phyloP scores from a whole-genome alignment of 2,888 invertebrate species.

The Chrysolina oricalcia region DNA sequence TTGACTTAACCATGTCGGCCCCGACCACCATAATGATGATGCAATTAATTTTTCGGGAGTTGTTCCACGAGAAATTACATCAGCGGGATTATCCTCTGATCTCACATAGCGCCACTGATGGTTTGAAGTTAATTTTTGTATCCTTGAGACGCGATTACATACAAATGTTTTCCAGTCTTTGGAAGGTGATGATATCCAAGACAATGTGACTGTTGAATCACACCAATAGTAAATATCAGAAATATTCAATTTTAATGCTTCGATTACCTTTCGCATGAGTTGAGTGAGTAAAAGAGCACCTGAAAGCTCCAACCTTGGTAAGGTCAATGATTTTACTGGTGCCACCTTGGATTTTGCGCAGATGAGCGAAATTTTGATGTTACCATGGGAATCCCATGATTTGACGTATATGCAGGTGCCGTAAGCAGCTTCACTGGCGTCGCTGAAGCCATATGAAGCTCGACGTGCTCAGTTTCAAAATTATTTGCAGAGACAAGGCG shows the following conservation, averaged over 20 bases:
- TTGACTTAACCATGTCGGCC: background rate
- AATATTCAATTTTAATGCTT: slow-evolving; percentile 29
- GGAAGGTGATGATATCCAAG: slow-evolving; percentile 47
- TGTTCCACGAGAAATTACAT: slow-evolving; percentile 60
- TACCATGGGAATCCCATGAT: slow-evolving; percentile 30
- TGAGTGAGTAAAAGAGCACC: slow-evolving; percentile 43
- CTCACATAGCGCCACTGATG: slow-evolving; percentile 58
- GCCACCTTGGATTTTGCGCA: slow-evolving; percentile 45
- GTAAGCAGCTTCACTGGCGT: slow-evolving; percentile 48
- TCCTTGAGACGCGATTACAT: slow-evolving; percentile 60
- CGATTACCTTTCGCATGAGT: slow-evolving; percentile 34
- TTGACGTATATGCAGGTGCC: slow-evolving; percentile 45
- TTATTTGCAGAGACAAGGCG: background rate
- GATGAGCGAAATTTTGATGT: slow-evolving; percentile 35
- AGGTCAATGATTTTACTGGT: slow-evolving; percentile 45
- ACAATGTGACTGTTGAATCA: slow-evolving; percentile 50
- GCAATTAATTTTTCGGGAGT: slow-evolving; percentile 8
- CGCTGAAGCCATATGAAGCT: slow-evolving; percentile 54
- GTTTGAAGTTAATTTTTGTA: slow-evolving; percentile 55
- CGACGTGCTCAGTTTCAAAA: background rate
- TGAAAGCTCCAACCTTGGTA: slow-evolving; percentile 44
- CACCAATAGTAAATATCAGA: slow-evolving; percentile 49
- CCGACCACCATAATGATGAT: slow-evolving; percentile 29
- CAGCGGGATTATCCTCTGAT: slow-evolving; percentile 60
- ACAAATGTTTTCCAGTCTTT: slow-evolving; percentile 51